Percentiles rank a stretch among this genome's conserved stretches.
phyloP scores from a whole-genome alignment of 2,797 vertebrate species.

The Pangasius krempfi region DNA sequence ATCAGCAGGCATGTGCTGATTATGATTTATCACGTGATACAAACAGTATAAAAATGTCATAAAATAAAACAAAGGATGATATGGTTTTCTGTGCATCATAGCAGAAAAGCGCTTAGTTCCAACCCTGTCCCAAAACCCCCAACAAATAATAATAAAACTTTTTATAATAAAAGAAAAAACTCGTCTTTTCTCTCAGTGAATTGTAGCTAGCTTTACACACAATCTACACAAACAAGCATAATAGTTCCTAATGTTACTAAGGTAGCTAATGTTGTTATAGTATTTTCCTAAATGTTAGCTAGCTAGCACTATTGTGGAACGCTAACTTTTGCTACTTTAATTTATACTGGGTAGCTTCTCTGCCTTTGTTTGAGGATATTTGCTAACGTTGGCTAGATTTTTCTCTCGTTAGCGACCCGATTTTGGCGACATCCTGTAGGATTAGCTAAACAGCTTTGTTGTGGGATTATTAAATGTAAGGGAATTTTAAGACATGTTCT shows the following conservation, averaged over 20 bases:
- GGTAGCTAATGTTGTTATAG: not conserved
- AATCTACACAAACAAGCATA: not conserved
- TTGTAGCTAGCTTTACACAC: not conserved
- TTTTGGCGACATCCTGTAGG: not conserved
- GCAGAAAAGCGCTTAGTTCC: not conserved
- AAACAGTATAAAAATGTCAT: too few species aligned
- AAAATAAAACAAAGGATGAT: not conserved
- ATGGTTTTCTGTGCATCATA: not conserved
- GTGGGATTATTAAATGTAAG: too few species aligned
- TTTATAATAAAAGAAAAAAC: not conserved
- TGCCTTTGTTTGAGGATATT: not conserved
- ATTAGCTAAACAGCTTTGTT: not conserved
- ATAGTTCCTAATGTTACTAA: not conserved
- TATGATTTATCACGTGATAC: too few species aligned
- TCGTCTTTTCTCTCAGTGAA: not conserved
- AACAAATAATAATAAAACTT: slow-evolving; percentile 7
- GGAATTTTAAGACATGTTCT: too few species aligned
- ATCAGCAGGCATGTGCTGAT: not conserved
- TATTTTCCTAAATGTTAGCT: not conserved
- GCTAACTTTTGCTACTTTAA: too few species aligned
- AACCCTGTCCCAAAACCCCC: not conserved
- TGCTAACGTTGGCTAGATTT: not conserved
- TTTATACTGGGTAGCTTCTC: not conserved
- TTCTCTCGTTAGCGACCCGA: not conserved
- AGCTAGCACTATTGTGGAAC: not conserved